Evolutionary conservation across 2,888 invertebrate species (phyloP).

Genomic region (Lycaena phlaeas): DNA sequence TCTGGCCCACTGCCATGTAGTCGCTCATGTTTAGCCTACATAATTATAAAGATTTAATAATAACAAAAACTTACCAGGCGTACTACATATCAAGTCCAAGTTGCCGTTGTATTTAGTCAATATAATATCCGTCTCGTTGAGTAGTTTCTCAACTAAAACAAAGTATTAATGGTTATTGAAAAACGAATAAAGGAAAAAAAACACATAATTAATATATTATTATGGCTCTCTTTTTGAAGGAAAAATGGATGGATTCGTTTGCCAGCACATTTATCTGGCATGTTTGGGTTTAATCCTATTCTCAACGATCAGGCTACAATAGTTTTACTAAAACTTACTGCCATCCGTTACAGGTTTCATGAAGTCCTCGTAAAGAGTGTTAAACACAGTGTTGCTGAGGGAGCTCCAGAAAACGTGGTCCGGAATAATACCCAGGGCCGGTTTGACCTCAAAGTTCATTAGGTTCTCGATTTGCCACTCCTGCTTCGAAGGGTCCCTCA

Average conservation of each 20-base stretch:
- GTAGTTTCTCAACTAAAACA: conserved; percentile 75
- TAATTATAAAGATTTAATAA: no score
- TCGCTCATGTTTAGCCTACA: no score
- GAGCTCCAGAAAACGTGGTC: conserved; percentile 77
- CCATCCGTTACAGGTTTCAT: conserved; percentile 84
- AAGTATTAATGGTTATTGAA: conserved; percentile 5
- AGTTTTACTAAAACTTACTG: no score
- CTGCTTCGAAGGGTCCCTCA: conserved; percentile 26
- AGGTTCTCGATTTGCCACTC: conserved; percentile 51
- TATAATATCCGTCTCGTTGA: conserved; percentile 78
- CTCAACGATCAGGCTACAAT: no score
- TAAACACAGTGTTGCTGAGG: conserved; percentile 75
- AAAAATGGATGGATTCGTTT: no score
- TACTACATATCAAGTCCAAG: conserved; percentile 87
- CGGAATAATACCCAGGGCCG: conserved; percentile 75
- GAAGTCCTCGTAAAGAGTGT: conserved; percentile 75
- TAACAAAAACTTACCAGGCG: conserved; percentile 80
- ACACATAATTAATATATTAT: no score
- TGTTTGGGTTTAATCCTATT: no score
- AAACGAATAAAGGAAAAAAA: no score
- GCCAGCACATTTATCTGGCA: no score
- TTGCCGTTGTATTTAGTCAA: conserved; percentile 85
- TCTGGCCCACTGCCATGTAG: no score
- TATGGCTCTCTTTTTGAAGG: no score
- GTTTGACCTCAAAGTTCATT: conserved; percentile 82